These are phyloP conservation scores for Acanthosepion pharaonis DNA, from an alignment of 2,888 invertebrate genomes.

Conservation along the genomic window DNA sequence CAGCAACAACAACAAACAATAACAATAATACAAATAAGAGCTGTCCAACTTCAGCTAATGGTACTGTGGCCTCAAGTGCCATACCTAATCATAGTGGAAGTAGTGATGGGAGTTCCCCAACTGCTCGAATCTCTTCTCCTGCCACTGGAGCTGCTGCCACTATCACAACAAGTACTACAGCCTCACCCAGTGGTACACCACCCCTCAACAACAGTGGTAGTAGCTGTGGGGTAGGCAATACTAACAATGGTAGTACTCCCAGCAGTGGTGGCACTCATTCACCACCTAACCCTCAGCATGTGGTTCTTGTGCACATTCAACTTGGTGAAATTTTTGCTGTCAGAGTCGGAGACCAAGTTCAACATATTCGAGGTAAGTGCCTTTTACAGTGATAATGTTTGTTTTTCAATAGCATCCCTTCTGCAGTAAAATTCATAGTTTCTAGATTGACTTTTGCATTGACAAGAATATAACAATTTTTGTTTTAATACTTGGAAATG, in stretches of 20 bases:
- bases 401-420: not conserved
- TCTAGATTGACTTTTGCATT: not conserved
- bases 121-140: conserved; percentile 25
- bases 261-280: conserved; percentile 50
- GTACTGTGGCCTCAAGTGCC: not conserved
- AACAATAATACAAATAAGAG: conserved; percentile 3
- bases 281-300: conserved; percentile 77
- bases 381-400: not conserved
- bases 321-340: conserved; percentile 86
- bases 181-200: conserved; percentile 23
- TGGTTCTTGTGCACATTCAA: conserved; percentile 84
- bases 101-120: conserved; percentile 24
- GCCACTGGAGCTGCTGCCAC: conserved; percentile 23
- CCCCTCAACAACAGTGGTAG: not conserved
- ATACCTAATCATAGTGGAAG: conserved; percentile 43
- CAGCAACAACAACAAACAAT: not conserved
- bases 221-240: conserved; percentile 44
- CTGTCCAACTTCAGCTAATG: not conserved
- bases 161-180: not conserved
- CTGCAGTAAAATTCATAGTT: not conserved
- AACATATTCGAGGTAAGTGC: conserved; percentile 83
- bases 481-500: not conserved
- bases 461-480: not conserved
- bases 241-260: conserved; percentile 33
- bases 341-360: conserved; percentile 83